Percentiles rank a stretch among this genome's conserved stretches.
phyloP scores from a whole-genome alignment of 2,797 vertebrate genomes.

The Aldrovandia affinis region DNA sequence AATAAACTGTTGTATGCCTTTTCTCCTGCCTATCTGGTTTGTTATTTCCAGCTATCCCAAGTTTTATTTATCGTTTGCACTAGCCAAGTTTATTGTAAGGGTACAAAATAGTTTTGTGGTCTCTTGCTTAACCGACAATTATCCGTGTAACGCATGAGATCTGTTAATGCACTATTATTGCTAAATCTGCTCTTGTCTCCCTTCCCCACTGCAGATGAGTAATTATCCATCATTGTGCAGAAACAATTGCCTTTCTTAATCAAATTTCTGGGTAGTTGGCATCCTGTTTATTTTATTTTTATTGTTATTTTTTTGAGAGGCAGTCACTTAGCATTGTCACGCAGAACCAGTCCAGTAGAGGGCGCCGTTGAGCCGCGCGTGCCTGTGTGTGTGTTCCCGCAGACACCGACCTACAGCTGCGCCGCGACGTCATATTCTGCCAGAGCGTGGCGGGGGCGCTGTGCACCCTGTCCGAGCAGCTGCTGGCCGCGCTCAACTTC shows the following conservation, averaged over 20 bases:
- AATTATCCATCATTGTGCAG: background rate
- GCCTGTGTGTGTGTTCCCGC: background rate
- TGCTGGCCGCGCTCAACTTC: slow-evolving; percentile 85
- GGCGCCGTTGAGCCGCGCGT: background rate
- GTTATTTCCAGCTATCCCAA: background rate
- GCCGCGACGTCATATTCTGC: slow-evolving; percentile 92
- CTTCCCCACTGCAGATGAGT: background rate
- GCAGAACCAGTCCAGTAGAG: background rate
- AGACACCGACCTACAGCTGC: slow-evolving; percentile 93
- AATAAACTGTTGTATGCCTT: too few species aligned
- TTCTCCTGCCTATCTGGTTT: background rate
- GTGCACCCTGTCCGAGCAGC: slow-evolving; percentile 90
- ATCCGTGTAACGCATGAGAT: background rate
- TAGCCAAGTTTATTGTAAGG: background rate
- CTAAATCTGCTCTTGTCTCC: background rate
- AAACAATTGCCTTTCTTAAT: background rate
- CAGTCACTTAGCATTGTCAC: background rate
- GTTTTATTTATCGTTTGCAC: background rate
- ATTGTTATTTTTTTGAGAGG: background rate
- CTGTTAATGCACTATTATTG: background rate
- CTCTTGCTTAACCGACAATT: background rate
- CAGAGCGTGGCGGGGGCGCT: slow-evolving; percentile 89
- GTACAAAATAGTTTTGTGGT: background rate
- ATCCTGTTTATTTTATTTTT: too few species aligned
- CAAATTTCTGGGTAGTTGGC: background rate